Evolutionary conservation across 2,888 invertebrate genomes (phyloP), one percentile per base, ranked within the genome.

Genomic region (Antheraea yamamai): DNA sequence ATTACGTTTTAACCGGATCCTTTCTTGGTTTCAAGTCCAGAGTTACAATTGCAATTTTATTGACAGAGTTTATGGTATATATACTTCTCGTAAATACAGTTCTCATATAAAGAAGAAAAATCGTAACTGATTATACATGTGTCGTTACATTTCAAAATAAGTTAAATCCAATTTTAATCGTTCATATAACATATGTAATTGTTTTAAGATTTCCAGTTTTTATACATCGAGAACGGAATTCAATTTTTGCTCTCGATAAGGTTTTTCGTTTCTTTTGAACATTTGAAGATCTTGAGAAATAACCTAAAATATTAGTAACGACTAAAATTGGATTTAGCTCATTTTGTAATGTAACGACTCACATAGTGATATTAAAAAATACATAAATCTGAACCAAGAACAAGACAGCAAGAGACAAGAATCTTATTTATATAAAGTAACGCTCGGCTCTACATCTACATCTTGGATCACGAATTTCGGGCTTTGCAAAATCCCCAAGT

Each of bases 351-450:
- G n/a, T n/a, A n/a, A n/a, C n/a, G n/a, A n/a, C n/a, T n/a, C n/a
- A n/a, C n/a, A n/a, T n/a, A 2, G 14, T 26, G 26, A 64, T 64
- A 26, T 26, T 47, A 6, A 30, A 66, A 66, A 30, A 30, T 12
- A 47, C 47, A 16, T 30, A 26, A 30, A 26, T 26, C 20, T 68
- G 35, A 30, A 35, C 20, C 68, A 68, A 7, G 1, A 39, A 70
- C 39, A 70, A 39, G 20, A 70, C 39, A 70, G 8, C 20, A 39
- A 4, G 39, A 68, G 20, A 66, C 26, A 30, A 66, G n/a, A 70
- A 70, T n/a, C 70, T 70, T 70, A 39, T 70, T 68, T 70, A 39
- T 70, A 70, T 70, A 70, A 70, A 70, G 35, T 39, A 70, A 18
- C 3, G 39, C 23, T 70, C 16, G 70, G 23, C 39, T 70, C n/a